phyloP scores from a whole-genome alignment of 2,888 invertebrate genomes.

The Drosophila fungiperda region DNA sequence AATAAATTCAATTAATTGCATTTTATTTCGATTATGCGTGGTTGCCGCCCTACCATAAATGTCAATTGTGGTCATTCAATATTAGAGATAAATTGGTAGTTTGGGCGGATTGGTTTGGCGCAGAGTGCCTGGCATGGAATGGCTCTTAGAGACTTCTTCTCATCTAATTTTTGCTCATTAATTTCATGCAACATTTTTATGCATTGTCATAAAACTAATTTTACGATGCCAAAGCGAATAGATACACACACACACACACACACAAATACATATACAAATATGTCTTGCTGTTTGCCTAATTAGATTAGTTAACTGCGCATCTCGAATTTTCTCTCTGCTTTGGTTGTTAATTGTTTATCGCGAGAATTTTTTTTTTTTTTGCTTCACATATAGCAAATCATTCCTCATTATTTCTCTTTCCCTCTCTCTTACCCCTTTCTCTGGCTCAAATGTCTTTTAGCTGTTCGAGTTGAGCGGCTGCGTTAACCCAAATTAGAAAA shows the following conservation, averaged over 20 bases:
- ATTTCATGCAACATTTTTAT: conserved; percentile 79
- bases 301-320: conserved; percentile 74
- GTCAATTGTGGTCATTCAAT: conserved; percentile 71
- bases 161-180: conserved; percentile 79
- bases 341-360: conserved; percentile 33
- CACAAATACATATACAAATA: conserved; percentile 4
- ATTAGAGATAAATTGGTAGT: conserved; percentile 42
- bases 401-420: neutral
- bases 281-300: conserved; percentile 65
- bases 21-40: conserved; percentile 73
- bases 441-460: neutral
- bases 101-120: neutral
- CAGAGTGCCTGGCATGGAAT: neutral
- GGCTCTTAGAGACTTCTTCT: conserved; percentile 22
- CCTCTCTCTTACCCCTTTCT: no score
- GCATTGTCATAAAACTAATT: conserved; percentile 80
- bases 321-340: conserved; percentile 49
- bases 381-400: conserved; percentile 32
- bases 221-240: conserved; percentile 57
- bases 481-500: conserved; percentile 3
- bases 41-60: conserved; percentile 51
- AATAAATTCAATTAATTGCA: conserved; percentile 81
- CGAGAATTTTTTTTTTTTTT: conserved; percentile 26
- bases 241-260: conserved; percentile 16
- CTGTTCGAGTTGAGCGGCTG: neutral